These are phyloP conservation scores for Dasysyrphus tricinctus DNA, from an alignment of 2,888 invertebrate species.

Conservation along the genomic window DNA sequence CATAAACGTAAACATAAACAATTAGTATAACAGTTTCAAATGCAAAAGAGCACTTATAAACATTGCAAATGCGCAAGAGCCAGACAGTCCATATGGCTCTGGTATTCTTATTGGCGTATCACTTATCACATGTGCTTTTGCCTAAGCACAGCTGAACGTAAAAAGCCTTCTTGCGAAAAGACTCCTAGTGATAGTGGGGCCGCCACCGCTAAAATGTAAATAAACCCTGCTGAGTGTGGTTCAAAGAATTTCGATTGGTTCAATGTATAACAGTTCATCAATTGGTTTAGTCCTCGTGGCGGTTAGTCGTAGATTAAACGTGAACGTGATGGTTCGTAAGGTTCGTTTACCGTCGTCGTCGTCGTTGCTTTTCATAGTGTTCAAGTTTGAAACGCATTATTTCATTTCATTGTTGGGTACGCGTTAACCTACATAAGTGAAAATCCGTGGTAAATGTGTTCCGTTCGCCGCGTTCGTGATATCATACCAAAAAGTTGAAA, in stretches of 20 bases:
- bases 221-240: slow-evolving; percentile 42
- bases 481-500: neutral
- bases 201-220: slow-evolving; percentile 52
- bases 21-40: slow-evolving; percentile 60
- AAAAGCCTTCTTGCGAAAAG: slow-evolving; percentile 3
- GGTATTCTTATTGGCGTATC: slow-evolving; percentile 2
- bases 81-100: neutral
- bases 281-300: slow-evolving; percentile 60
- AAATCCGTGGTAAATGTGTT: neutral
- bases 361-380: slow-evolving; percentile 25
- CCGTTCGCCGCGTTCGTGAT: slow-evolving; percentile 1
- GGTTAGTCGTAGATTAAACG: slow-evolving; percentile 64
- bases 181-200: neutral
- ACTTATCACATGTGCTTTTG: slow-evolving; percentile 46
- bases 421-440: neutral
- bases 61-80: slow-evolving; percentile 45
- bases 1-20: slow-evolving; percentile 57
- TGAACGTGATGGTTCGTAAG: slow-evolving; percentile 48
- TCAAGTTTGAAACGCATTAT: slow-evolving; percentile 11
- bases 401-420: neutral
- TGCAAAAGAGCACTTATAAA: slow-evolving; percentile 44
- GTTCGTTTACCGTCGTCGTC: slow-evolving; percentile 20
- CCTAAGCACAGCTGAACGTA: neutral
- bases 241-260: neutral
- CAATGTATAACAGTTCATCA: slow-evolving; percentile 64